Evolutionary conservation across 1,140 invertebrate species (phyloP).

Genomic region (Tetragonula clypearis): DNA sequence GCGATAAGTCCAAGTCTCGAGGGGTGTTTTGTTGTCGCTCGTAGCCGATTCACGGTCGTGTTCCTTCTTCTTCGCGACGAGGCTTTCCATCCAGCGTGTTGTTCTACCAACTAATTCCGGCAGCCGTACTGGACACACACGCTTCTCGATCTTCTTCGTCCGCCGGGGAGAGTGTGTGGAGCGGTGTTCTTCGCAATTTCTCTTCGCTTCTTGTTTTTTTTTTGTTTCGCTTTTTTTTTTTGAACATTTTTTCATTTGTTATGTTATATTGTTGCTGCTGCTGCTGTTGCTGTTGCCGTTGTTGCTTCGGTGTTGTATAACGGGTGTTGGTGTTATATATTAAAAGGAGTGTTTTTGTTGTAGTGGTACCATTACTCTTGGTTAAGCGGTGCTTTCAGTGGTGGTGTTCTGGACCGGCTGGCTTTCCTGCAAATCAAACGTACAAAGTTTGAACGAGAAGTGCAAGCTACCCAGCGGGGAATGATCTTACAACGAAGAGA

Average conservation of each 20-base stretch:
- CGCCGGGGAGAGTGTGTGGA: constrained; percentile 56
- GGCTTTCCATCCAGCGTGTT: not conserved
- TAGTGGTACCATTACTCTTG: constrained; percentile 66
- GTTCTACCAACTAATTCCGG: not conserved
- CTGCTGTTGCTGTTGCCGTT: constrained; percentile 53
- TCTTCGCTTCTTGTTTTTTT: constrained; percentile 63
- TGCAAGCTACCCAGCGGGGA: not conserved
- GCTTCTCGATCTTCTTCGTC: not conserved
- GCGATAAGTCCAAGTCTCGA: not conserved
- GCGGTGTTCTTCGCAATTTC: constrained; percentile 45
- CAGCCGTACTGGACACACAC: not conserved
- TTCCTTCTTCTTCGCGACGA: constrained; percentile 53
- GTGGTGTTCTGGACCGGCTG: constrained; percentile 83
- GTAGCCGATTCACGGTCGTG: constrained; percentile 6
- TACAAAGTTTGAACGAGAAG: not conserved
- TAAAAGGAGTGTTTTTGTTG: constrained; percentile 69
- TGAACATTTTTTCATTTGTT: constrained; percentile 61
- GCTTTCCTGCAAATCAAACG: constrained; percentile 78
- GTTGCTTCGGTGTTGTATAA: constrained; percentile 71
- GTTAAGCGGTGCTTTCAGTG: constrained; percentile 83
- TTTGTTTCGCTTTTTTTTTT: constrained; percentile 60
- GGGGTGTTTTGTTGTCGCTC: not conserved
- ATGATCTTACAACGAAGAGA: not conserved
- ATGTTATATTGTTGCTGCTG: constrained; percentile 67
- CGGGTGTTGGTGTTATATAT: constrained; percentile 73